Conservation (phyloP, 2,797 vertebrate species). For the Microcaecilia unicolor region DNA sequence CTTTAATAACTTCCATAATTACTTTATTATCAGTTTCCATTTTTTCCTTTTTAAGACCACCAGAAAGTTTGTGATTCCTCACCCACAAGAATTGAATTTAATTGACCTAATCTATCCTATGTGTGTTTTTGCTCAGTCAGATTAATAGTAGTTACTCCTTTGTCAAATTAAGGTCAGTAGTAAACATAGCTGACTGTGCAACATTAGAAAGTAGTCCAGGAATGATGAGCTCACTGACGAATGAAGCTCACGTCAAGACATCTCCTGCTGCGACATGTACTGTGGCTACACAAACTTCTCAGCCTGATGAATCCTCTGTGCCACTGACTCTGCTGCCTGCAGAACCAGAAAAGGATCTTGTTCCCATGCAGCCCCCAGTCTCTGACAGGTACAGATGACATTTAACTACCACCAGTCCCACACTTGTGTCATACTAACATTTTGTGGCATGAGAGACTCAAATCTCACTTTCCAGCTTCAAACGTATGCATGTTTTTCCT, state of each 20-base stretch:
- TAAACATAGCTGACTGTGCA: not conserved
- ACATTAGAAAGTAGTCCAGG: not conserved
- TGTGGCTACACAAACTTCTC: conserved; percentile 28
- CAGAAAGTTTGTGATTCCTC: too few relatives aligned
- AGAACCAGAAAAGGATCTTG: not conserved
- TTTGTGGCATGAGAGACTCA: too few relatives aligned
- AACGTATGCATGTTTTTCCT: too few relatives aligned
- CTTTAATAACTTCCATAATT: too few relatives aligned
- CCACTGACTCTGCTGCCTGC: not conserved
- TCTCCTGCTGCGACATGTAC: not conserved
- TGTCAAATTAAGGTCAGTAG: conserved; percentile 14
- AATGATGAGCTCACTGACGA: not conserved
- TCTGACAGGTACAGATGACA: conserved; percentile 33
- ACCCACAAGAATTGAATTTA: too few relatives aligned
- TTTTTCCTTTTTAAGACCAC: too few relatives aligned
- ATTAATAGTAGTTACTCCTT: not conserved
- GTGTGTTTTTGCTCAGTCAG: fast-evolving
- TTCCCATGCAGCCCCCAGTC: fast-evolving
- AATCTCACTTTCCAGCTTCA: too few relatives aligned
- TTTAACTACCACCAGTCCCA: too few relatives aligned
- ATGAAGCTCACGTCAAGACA: not conserved
- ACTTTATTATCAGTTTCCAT: too few relatives aligned
- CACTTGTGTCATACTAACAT: too few relatives aligned
- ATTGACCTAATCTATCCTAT: too few relatives aligned
- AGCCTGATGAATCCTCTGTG: not conserved